Percentiles rank a stretch among this genome's conserved stretches.
Evolutionary conservation across 30 jellyfish, hydroid and myxozoan genomes (phyloP).

Genomic region (Aurelia coerulea): DNA sequence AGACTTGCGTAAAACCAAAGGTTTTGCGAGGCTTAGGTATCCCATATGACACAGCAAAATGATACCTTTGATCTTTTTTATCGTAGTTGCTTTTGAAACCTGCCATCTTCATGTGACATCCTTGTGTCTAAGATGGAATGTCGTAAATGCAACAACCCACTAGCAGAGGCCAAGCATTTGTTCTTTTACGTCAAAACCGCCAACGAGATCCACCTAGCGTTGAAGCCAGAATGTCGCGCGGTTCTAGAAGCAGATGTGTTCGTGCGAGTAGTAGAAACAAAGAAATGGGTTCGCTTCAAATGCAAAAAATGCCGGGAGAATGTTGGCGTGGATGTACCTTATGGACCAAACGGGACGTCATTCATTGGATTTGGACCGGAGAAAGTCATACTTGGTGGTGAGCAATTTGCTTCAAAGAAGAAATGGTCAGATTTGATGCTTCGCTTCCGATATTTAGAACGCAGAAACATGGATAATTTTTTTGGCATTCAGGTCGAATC

Average conservation of each 20-base stretch:
- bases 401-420: constrained; percentile 22
- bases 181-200: constrained; percentile 66
- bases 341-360: constrained; percentile 69
- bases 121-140: constrained; percentile 48
- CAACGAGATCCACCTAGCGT: constrained; percentile 54
- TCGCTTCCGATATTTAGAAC: constrained; percentile 37
- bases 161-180: constrained; percentile 35
- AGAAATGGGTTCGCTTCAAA: constrained; percentile 54
- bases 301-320: constrained; percentile 62
- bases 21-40: too few species aligned
- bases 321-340: constrained; percentile 61
- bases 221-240: constrained; percentile 69
- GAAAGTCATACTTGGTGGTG: constrained; percentile 45
- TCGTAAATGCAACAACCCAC: constrained; percentile 10
- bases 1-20: too few species aligned
- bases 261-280: constrained; percentile 40
- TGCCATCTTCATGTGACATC: too few species aligned
- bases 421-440: constrained; percentile 57
- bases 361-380: constrained; percentile 65
- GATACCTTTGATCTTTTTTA: too few species aligned
- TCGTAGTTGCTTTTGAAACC: too few species aligned
- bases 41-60: too few species aligned
- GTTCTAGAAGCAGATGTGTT: constrained; percentile 12
- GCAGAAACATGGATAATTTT: constrained; percentile 53
- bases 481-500: constrained; percentile 18